These are phyloP conservation scores for Pseudochromis fuscus DNA, from an alignment of 2,797 vertebrate genomes.

Conservation along the genomic window DNA sequence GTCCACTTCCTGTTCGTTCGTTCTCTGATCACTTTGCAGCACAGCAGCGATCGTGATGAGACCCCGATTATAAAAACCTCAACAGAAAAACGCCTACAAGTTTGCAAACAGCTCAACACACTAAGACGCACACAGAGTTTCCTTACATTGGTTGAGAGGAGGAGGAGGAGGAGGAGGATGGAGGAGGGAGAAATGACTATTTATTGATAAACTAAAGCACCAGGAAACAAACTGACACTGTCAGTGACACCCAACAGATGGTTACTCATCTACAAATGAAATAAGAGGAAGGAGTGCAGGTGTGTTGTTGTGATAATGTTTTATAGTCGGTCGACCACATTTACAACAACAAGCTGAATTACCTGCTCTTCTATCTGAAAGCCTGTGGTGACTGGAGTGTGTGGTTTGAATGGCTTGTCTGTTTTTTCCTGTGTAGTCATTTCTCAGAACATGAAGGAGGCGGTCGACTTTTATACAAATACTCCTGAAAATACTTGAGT, in stretches of 20 bases:
- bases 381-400: background rate
- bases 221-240: background rate
- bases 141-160: constrained; percentile 17
- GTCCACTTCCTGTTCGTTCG: constrained; percentile 64
- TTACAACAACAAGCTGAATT: background rate
- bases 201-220: constrained; percentile 9
- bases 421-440: background rate
- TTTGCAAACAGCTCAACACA: background rate
- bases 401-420: background rate
- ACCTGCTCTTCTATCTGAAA: background rate
- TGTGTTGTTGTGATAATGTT: constrained; percentile 11
- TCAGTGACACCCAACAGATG: background rate
- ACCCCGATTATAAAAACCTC: background rate
- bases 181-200: background rate
- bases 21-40: constrained; percentile 14
- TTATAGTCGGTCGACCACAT: background rate
- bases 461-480: background rate
- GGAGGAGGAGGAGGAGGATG: background rate
- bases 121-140: constrained; percentile 29
- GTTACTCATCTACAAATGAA: background rate
- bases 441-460: no score
- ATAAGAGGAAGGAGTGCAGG: background rate
- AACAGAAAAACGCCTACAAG: constrained; percentile 5
- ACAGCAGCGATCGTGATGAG: constrained; percentile 1
- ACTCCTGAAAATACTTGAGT: no score